Evolutionary conservation across 1,140 invertebrate species (phyloP), one percentile per base, ranked within the genome.

Genomic region (Diuraphis noxia): DNA sequence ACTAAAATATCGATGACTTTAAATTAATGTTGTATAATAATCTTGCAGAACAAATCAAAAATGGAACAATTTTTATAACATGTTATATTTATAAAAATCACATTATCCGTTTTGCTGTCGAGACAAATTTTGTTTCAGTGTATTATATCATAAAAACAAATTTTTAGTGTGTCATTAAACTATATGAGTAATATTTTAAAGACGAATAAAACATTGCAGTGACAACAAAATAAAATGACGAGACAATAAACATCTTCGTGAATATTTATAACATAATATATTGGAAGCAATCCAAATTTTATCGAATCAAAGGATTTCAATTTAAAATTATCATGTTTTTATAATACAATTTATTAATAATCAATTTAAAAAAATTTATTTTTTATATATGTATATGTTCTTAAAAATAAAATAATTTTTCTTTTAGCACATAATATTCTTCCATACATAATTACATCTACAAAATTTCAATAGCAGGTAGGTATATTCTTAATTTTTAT

Each of bases 181-280:
- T 36, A 38, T 79, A 79, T 38, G 77, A 79, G 77, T 79, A 79
- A 79, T 72, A 72, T 72, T 72, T 72, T n/a, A 72, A 72, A 72
- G 30, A 79, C 23, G 36, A 82, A 40, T 40, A 82, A 82, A 38
- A 40, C 23, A 25, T 82, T 82, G 23, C 36, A 38, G 23, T 10
- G 23, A 82, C 23, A 38, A 82, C 36, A 40, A 72, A 82, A 82
- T 38, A 82, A 82, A 40, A 82, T 38, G 36, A 40, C 9, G 23
- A 82, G 38, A 82, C 23, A 82, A 82, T 82, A 38, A 82, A 82
- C 79, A 25, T 82, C 23, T 82, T 82, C 23, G 36, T 82, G 79
- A 82, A 82, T 82, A 82, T 82, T 82, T 40, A 82, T 82, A 82
- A 82, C 36, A 40, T 40, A 82, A 38, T 40, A 30, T 82, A 82